These are phyloP conservation scores for Pogonomyrmex californicus DNA, from an alignment of 1,140 invertebrate species.

Conservation along the genomic window DNA sequence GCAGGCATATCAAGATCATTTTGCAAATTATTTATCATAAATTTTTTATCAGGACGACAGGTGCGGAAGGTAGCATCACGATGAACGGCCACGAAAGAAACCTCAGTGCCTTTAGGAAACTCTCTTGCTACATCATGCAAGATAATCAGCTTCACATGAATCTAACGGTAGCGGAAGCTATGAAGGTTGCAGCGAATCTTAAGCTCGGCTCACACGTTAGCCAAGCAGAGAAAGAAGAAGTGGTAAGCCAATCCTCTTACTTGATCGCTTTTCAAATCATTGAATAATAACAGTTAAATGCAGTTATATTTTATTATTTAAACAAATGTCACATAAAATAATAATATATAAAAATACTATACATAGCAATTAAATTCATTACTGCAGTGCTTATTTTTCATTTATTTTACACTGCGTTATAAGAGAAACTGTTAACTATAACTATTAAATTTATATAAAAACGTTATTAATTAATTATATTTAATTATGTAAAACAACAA, in stretches of 20 bases:
- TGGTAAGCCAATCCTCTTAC: conserved; percentile 89
- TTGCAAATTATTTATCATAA: not conserved
- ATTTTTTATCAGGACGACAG: conserved; percentile 89
- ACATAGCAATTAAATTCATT: not conserved
- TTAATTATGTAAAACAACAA: not conserved
- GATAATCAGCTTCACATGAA: conserved; percentile 98
- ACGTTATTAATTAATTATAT: conserved; percentile 7
- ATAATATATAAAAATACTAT: not conserved
- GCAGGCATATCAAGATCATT: not conserved
- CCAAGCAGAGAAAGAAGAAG: conserved; percentile 92
- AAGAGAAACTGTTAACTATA: not conserved
- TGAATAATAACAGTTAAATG: not conserved
- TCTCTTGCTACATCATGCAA: conserved; percentile 99
- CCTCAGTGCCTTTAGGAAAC: conserved; percentile 95
- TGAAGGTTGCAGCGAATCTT: conserved; percentile 96
- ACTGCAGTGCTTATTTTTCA: not conserved
- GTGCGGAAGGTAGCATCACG: conserved; percentile 93
- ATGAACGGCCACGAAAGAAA: conserved; percentile 96
- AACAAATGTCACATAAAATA: not conserved
- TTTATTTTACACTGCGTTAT: not conserved
- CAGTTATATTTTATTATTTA: not conserved
- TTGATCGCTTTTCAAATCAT: not conserved
- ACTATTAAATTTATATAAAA: not conserved
- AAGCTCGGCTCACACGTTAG: conserved; percentile 93
- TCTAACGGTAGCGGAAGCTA: conserved; percentile 97